A percentile compares a stretch with the other conserved stretches of the same genome.
Conservation (phyloP, 2,113 vertebrate genomes). For the Columba livia region DNA sequence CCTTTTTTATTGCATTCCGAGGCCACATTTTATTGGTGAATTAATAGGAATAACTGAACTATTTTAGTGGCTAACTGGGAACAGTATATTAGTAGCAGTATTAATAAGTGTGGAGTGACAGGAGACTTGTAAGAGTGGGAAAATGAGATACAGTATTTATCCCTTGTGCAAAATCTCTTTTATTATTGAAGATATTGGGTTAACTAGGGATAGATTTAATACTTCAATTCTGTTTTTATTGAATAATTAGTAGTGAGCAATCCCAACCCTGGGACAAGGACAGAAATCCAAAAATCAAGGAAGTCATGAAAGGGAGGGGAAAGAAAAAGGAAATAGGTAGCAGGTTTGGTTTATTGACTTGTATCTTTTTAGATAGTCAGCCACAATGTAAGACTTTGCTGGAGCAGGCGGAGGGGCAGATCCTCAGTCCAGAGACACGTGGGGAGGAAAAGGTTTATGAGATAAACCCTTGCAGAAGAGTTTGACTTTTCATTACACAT, state of each 20-base stretch:
- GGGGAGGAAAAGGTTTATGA: neutral
- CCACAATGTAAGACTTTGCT: neutral
- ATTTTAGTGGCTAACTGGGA: constrained; percentile 76
- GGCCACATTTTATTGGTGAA: constrained; percentile 59
- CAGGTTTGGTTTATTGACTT: neutral
- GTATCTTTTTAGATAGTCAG: fast-evolving
- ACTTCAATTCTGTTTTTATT: constrained; percentile 68
- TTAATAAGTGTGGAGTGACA: constrained; percentile 73
- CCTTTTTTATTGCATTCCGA: constrained; percentile 20
- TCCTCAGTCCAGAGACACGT: fast-evolving
- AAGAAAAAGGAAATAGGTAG: neutral
- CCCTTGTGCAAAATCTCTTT: constrained; percentile 77
- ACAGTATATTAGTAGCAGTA: constrained; percentile 61
- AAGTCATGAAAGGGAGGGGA: neutral
- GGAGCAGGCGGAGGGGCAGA: neutral
- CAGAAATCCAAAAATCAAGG: neutral
- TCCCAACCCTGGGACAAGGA: constrained; percentile 25
- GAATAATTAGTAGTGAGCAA: constrained; percentile 64
- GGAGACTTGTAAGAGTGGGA: constrained; percentile 65
- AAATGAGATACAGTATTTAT: constrained; percentile 74
- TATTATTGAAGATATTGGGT: constrained; percentile 74
- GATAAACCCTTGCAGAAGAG: neutral
- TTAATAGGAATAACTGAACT: constrained; percentile 72
- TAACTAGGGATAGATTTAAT: constrained; percentile 76
- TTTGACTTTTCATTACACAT: neutral